These are phyloP conservation scores for Charadrius vociferus DNA, from an alignment of 2,113 vertebrate genomes.

Conservation along the genomic window DNA sequence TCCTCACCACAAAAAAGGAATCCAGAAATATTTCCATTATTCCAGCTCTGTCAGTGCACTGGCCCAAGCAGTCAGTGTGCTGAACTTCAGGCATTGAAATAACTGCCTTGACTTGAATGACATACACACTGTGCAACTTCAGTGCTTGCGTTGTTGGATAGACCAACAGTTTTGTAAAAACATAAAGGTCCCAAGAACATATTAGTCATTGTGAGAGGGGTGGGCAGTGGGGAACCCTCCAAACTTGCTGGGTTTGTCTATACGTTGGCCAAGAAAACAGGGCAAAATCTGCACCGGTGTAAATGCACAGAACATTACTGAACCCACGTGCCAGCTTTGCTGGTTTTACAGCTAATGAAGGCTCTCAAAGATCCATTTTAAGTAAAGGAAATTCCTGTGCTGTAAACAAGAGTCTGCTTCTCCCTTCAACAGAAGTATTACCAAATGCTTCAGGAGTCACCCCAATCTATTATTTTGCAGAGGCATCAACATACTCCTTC, in stretches of 20 bases:
- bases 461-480: not conserved
- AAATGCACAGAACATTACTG: not conserved
- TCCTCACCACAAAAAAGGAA: not conserved
- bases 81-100: not conserved
- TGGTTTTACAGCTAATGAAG: not conserved
- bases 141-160: not conserved
- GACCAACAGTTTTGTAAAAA: not conserved
- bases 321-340: not conserved
- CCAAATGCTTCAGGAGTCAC: constrained; percentile 10
- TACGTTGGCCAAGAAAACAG: not conserved
- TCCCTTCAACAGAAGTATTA: not conserved
- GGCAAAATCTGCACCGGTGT: not conserved
- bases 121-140: fast-evolving
- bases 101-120: not conserved
- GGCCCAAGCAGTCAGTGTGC: not conserved
- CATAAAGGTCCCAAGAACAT: not conserved
- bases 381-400: not conserved
- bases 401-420: not conserved
- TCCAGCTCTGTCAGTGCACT: not conserved
- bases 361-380: not conserved
- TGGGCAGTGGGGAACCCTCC: not conserved
- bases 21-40: not conserved
- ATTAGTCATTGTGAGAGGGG: not conserved
- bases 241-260: not conserved
- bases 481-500: not conserved